A percentile compares a stretch with the other conserved stretches of the same genome.
Evolutionary conservation across 2,888 invertebrate genomes (phyloP).

Genomic region (Cordylochernes scorpioides): DNA sequence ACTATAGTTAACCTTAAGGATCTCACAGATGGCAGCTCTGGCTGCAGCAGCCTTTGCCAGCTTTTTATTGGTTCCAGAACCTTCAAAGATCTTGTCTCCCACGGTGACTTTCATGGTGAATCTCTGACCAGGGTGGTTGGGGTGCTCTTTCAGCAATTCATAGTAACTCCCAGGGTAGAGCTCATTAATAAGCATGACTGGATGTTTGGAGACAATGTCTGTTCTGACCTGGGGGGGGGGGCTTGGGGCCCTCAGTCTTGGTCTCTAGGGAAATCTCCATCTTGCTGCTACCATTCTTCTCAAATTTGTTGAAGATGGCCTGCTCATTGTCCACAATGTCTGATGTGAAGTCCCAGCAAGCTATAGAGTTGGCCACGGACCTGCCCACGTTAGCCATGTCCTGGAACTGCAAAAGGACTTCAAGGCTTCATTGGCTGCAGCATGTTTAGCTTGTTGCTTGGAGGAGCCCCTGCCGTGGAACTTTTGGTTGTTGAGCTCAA

Average conservation of each 20-base stretch:
- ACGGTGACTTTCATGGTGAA: conserved; percentile 38
- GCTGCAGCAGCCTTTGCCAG: conserved; percentile 69
- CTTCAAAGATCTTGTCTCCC: conserved; percentile 34
- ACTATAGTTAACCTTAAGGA: conserved; percentile 13
- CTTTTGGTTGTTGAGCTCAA: conserved; percentile 38
- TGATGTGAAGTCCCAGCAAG: conserved; percentile 28
- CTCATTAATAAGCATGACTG: conserved; percentile 65
- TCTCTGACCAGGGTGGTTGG: conserved; percentile 32
- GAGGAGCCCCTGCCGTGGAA: conserved; percentile 37
- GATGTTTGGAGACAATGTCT: conserved; percentile 29
- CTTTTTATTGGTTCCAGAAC: conserved; percentile 70
- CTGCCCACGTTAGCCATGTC: conserved; percentile 30
- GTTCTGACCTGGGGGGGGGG: conserved; percentile 3
- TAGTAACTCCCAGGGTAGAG: conserved; percentile 41
- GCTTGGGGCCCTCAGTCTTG: no score
- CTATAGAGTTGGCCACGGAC: conserved; percentile 19
- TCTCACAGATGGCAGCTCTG: conserved; percentile 36
- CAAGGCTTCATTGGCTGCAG: conserved; percentile 47
- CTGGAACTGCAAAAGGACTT: conserved; percentile 34
- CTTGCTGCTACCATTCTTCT: conserved; percentile 11
- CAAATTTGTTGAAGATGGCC: conserved; percentile 18
- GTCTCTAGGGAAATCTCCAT: no score
- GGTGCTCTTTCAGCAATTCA: conserved; percentile 28
- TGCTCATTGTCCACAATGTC: conserved; percentile 22
- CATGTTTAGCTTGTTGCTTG: conserved; percentile 44